Base-by-base conservation (phyloP, 2,888 invertebrate species). In the Holacanthella duospinosa region DNA sequence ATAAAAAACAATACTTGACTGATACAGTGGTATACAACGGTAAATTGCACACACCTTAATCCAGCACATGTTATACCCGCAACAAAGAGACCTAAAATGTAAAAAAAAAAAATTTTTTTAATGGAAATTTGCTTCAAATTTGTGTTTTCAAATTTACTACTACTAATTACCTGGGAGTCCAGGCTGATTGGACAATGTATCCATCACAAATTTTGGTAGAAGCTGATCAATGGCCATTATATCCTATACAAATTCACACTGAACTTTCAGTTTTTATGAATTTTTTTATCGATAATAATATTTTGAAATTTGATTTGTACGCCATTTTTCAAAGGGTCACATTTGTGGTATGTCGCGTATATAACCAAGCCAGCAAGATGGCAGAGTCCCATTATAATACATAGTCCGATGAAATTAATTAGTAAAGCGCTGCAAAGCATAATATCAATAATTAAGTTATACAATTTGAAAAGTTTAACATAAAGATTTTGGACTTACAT, bases 121-220 rank as follows among this genome's bases (percentile, higher is more conserved):
- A 54, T 60, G 48, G 19, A 48, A 48, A n/a, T 9, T 48, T 48
- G 48, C 21, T 48, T 48, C 48, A 36, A 16, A 9, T n/a, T n/a
- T n/a, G n/a, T 36, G 36, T 36, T 9, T 6, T 36, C 36, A 77
- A 95, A 95, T 74, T 1, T 94, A 94, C 6, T 9, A 36, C 36
- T 36, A n/a, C n/a, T 36, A 36, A 36, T 48, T 21, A 48, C 48
- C 48, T 1, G 93, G 88, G 1, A 94, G 79, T 0, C 93, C 93
- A 36, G 83, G 84, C 43, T 86, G 79, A 57, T 82, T 76, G 0
- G 89, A 88, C 75, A 94, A 82, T 65, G 86, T 84, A 66, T 86
- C 85, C 80, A 95, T 89, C 26, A 96, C 92, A 76, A 91, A 96
- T 48, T 89, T 82, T 0, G 95, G 95, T 64, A 95, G 81, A 54